Evolutionary conservation across 2,888 invertebrate genomes (phyloP), one percentile per base, ranked within the genome.

Genomic region (Drosophila atroscutellata): DNA sequence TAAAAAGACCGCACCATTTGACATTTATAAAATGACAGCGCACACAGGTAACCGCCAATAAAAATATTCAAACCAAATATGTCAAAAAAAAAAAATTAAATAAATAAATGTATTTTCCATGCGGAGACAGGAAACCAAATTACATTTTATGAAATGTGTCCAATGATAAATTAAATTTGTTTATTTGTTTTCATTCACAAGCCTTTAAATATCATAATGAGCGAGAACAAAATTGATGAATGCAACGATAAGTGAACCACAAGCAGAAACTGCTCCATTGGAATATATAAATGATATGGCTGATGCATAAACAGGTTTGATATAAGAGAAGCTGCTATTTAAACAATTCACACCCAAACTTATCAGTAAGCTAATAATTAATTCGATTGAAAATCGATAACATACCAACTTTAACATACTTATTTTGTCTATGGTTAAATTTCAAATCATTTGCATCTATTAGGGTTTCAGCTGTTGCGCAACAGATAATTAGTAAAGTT

Each of bases 1-100:
- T 86, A 84, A 84, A 89, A 71, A 58, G 73, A 77, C 87, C 89
- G 50, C 85, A 74, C 36, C 68, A 68, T 50, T 30, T 62, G 50
- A 13, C 45, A 45, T 45, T 45, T 64, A 54, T 24, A 72, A 66
- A 74, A 50, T 72, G 71, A 70, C 65, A 76, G 72, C 62, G 57
- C 28, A 30, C 68, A 83, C 89, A 86, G 77, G 77, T 71, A 84
- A 84, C 75, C 87, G 67, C 80, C 80, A 86, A 83, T 80, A 81
- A 84, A 85, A 89, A 81, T 64, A 81, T 58, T 78, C 72, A 73
- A 45, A 67, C 56, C 72, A 56, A 70, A 70, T 51, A 55, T 47
- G 71, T 71, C n/a, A n/a, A n/a, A 61, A 28, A 34, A 24, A 37
- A 57, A 26, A 56, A 36, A n/a, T 18, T 2, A 37, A n/a, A 36